Evolutionary conservation across 2,113 vertebrate species (phyloP), one percentile per base, ranked within the genome.

Genomic region (Atherinomorus stipes): DNA sequence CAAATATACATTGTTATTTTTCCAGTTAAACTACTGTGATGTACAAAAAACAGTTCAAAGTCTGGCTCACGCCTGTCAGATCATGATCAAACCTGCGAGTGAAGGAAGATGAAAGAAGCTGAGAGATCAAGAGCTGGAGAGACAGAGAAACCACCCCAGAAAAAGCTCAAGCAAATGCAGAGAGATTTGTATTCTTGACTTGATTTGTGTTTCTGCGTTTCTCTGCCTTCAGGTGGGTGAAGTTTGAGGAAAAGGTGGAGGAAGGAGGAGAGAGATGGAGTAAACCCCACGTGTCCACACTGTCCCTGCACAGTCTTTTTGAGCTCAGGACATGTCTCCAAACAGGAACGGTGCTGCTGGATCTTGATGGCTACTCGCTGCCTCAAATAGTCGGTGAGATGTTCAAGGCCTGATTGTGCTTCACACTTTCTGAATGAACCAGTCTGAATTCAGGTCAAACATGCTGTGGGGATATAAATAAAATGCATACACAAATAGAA

Each of bases 191-290:
- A 61, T 61, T 71, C 23, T 21, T 67, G 45, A 72, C 25, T 21
- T 23, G 13, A 28, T 60, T 21, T 50, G 9, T 37, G 5, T 61
- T 15, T 53, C 38, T 65, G 31, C 69, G 22, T 58, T 31, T 49
- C 53, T 10, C 21, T 61, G 16, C 58, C 47, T 89, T 80, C 88
- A 99, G 97, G 90, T 99, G 97, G 98, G 95, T 99, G 76, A 99
- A 98, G 87, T 99, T 99, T 51, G 97, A 99, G 90, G 98, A 99
- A 85, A 99, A 98, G 89, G 98, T 99, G 42, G 98, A 99, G 79
- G 96, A 98, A 79, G 97, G 98, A 0, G 97, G 98, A 0, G 98
- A 99, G 75, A 87, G 98, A 67, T 99, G 98, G 98, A 99, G 98
- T 85, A 99, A 99, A 53, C 98, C 98, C 34, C 97, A 99, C 0